Evolutionary conservation across 2,888 invertebrate species (phyloP).

Genomic region (Rhogogaster chlorosoma): DNA sequence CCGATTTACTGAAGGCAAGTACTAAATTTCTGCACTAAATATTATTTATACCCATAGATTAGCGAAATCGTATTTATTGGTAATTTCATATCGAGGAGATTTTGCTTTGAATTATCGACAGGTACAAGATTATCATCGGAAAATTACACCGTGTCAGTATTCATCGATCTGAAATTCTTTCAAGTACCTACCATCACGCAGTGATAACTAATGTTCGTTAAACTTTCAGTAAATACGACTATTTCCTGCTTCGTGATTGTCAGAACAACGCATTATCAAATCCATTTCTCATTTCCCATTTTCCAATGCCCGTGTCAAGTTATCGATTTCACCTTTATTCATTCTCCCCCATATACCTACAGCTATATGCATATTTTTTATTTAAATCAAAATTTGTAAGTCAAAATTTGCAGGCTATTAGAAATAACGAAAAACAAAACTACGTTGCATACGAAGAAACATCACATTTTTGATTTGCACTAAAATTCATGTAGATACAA

Average conservation of each 20-base stretch:
- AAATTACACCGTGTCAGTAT: background rate
- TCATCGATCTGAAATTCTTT: background rate
- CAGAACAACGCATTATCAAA: background rate
- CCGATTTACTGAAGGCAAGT: background rate
- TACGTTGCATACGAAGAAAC: background rate
- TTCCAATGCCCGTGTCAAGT: background rate
- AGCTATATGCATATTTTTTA: background rate
- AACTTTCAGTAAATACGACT: background rate
- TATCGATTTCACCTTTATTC: background rate
- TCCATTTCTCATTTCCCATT: too few species aligned
- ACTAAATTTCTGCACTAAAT: background rate
- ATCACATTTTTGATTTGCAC: background rate
- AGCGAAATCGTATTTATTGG: background rate
- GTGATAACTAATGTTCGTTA: background rate
- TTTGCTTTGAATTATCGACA: background rate
- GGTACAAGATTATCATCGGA: slow-evolving; percentile 5
- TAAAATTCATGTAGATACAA: background rate
- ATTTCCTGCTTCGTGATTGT: background rate
- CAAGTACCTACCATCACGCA: background rate
- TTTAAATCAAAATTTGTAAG: too few species aligned
- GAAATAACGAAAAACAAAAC: background rate
- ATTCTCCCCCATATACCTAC: background rate
- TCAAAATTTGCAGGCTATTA: background rate
- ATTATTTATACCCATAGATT: background rate
- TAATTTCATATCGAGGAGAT: background rate